A percentile compares a stretch with the other conserved stretches of the same genome.
These are phyloP conservation scores for Plebejus anna DNA, from an alignment of 2,888 invertebrate genomes.

Conservation along the genomic window DNA sequence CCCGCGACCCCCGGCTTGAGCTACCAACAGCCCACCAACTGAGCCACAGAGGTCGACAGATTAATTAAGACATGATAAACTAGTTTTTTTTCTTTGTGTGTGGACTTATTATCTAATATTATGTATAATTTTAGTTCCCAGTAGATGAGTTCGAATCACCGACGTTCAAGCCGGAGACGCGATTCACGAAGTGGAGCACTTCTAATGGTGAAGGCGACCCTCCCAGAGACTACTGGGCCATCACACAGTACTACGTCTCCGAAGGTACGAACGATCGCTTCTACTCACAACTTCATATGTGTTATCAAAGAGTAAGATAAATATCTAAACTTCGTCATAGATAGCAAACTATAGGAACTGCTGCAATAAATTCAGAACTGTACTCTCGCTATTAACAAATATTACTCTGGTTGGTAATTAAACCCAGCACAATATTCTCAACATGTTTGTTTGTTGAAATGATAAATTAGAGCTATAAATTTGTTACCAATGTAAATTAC, in stretches of 20 bases:
- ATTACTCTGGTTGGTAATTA: not conserved
- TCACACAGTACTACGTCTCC: conserved; percentile 67
- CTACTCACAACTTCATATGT: not conserved
- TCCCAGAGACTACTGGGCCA: conserved; percentile 61
- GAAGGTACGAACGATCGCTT: conserved; percentile 50
- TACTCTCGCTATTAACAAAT: not conserved
- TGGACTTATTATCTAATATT: too few species aligned
- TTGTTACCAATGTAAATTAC: too few species aligned
- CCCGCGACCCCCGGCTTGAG: too few species aligned
- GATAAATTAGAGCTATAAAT: not conserved
- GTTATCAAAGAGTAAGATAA: not conserved
- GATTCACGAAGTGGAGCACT: conserved; percentile 60
- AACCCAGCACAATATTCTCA: not conserved
- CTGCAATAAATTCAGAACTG: conserved; percentile 2
- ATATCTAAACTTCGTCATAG: too few species aligned
- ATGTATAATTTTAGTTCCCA: conserved; percentile 46
- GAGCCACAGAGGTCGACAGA: too few species aligned
- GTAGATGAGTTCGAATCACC: conserved; percentile 53
- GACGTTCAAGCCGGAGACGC: conserved; percentile 56
- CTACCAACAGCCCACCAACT: too few species aligned
- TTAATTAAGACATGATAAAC: not conserved
- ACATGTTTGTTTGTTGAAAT: not conserved
- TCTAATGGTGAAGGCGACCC: conserved; percentile 56
- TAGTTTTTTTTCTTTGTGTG: too few species aligned
- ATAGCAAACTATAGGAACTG: not conserved